Conservation (phyloP, 2,888 invertebrate genomes). For the Coelinius sp. region DNA sequence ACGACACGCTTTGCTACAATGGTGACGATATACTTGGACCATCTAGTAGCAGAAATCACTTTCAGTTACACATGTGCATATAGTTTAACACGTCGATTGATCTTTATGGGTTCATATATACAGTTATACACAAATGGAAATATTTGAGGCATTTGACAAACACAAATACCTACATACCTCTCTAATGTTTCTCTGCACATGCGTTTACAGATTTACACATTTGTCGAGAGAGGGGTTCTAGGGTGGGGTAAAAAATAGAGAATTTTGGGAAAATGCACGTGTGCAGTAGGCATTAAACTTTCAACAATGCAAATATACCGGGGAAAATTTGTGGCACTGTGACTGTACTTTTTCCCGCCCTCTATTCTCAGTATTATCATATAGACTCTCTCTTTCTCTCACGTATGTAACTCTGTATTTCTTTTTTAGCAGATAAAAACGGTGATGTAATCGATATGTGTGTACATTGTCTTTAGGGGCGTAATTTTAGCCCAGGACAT, state of each 20-base stretch:
- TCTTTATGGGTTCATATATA: not conserved
- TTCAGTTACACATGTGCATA: not conserved
- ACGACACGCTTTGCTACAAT: not conserved
- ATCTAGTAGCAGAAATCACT: not conserved
- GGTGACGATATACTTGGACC: not conserved
- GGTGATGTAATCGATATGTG: no score
- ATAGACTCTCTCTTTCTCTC: not conserved
- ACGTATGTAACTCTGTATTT: no score
- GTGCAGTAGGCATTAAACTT: not conserved
- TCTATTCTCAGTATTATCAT: not conserved
- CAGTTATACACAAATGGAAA: not conserved
- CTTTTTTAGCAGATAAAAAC: no score
- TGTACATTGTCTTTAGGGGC: no score
- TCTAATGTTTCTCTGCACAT: not conserved
- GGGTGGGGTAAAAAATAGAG: not conserved
- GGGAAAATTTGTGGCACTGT: not conserved
- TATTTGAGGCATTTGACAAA: not conserved
- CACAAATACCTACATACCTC: not conserved
- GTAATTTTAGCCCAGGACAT: no score
- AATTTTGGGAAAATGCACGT: not conserved
- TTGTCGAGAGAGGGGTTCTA: no score
- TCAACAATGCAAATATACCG: not conserved
- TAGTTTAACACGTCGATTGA: not conserved
- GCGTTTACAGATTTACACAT: not conserved
- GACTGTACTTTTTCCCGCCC: not conserved